Evolutionary conservation across 2,888 invertebrate species (phyloP).

Genomic region (Acrobeloides nanus): DNA sequence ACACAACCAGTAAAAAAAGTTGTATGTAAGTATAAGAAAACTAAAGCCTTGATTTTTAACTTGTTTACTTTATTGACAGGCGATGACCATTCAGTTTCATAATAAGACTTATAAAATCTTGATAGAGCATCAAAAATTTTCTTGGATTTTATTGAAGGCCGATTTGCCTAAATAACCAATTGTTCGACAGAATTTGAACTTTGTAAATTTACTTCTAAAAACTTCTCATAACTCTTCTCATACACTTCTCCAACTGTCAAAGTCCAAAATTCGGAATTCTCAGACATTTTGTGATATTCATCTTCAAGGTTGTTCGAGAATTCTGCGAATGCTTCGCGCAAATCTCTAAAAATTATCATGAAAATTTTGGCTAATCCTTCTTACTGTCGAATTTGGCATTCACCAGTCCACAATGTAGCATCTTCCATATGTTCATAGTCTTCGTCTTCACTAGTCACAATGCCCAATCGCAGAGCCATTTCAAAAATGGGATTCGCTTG

Average conservation of each 20-base stretch:
- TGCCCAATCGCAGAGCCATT: constrained; percentile 30
- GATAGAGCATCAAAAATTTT: constrained; percentile 39
- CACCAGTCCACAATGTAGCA: constrained; percentile 12
- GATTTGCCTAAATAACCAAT: no score
- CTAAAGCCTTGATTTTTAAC: no score
- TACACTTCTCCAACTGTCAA: constrained; percentile 18
- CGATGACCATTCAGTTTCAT: constrained; percentile 49
- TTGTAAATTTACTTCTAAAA: constrained; percentile 18
- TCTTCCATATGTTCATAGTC: constrained; percentile 14
- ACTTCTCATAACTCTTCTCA: constrained; percentile 8
- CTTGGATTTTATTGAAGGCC: no score
- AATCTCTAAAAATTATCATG: constrained; percentile 8
- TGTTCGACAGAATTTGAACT: no score
- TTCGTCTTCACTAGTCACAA: constrained; percentile 21
- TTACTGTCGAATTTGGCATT: constrained; percentile 12
- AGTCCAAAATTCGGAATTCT: constrained; percentile 10
- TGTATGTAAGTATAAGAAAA: no score
- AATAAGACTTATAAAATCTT: constrained; percentile 38
- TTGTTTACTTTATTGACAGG: constrained; percentile 21
- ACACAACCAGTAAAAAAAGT: no score
- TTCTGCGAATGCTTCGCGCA: constrained; percentile 16
- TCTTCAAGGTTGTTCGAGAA: constrained; percentile 15
- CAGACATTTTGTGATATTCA: constrained; percentile 13
- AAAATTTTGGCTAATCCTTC: constrained; percentile 6
- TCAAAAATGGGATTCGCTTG: constrained; percentile 38